Evolutionary conservation across 2,888 invertebrate genomes (phyloP), one percentile per base, ranked within the genome.

Genomic region (Diadegma fenestrale): DNA sequence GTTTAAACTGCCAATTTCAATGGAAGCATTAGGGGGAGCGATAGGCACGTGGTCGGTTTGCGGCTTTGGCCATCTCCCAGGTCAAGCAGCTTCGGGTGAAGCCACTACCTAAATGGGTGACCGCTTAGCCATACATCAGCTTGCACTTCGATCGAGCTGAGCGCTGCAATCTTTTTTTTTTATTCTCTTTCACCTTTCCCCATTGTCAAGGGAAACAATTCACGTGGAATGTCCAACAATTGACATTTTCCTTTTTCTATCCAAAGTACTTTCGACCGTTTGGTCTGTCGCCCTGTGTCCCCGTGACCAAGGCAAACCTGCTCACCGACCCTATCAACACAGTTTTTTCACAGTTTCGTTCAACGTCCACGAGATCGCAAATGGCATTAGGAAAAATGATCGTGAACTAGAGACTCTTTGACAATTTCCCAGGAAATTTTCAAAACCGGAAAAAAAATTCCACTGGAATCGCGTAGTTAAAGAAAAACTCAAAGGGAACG

Each of bases 1-100:
- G 22, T 26, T 14, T 58, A 58, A 58, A 58, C 54, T 58, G 54
- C 54, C 54, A 58, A 58, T 58, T 58, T 26, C 14, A 12, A 12
- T 22, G 12, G 12, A 58, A 58, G 26, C 54, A 26, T 26, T 26
- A 22, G 26, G 22, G 54, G 26, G 12, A 58, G 54, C 54, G 54
- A 26, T 58, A 26, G 54, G 10, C 54, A 58, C 45, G 45, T 48
- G 45, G 45, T 48, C 45, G 45, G 22, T 58, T 58, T 58, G 54
- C 26, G 54, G 54, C 54, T 58, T 58, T 58, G 54, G 54, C 54
- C 26, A 58, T 58, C 54, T 58, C 54, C 54, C 54, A 58, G 54
- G 54, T 58, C 54, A 26, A 58, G 54, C 54, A 26, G 54, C 54
- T 58, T 58, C 26, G 12, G 26, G 22, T 14, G 54, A 58, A 26